Evolutionary conservation across 2,113 vertebrate genomes (phyloP).

Genomic region (Phodopus roborovskii): DNA sequence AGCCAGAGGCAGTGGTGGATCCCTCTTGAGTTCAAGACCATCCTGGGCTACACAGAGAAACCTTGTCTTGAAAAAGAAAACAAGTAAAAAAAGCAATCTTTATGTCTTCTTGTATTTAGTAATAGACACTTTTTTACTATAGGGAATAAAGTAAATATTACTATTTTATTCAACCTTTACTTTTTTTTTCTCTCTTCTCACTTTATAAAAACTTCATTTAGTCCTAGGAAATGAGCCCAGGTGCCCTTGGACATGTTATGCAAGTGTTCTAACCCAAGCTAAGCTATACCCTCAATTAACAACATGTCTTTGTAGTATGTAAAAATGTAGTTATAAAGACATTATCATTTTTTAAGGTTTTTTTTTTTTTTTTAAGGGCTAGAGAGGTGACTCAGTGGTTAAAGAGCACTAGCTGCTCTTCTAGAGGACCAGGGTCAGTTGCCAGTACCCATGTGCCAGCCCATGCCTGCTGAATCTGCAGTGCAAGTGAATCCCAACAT

Average conservation of each 20-base stretch:
- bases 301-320: neutral
- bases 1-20: too few species aligned
- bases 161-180: neutral
- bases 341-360: neutral
- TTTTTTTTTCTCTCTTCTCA: neutral
- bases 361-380: too few species aligned
- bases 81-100: too few species aligned
- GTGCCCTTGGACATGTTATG: neutral
- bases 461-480: too few species aligned
- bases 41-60: too few species aligned
- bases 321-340: constrained; percentile 28
- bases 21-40: too few species aligned
- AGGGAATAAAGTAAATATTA: neutral
- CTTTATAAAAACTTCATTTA: neutral
- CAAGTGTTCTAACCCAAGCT: neutral
- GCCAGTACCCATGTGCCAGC: too few species aligned
- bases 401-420: too few species aligned
- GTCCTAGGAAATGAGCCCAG: neutral
- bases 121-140: neutral
- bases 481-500: too few species aligned
- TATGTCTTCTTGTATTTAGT: neutral
- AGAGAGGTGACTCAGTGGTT: too few species aligned
- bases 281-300: neutral
- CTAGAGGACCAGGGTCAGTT: too few species aligned
- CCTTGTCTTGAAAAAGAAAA: too few species aligned